Base-by-base conservation (phyloP, 2,888 invertebrate genomes). In the Argyresthia goedartella region DNA sequence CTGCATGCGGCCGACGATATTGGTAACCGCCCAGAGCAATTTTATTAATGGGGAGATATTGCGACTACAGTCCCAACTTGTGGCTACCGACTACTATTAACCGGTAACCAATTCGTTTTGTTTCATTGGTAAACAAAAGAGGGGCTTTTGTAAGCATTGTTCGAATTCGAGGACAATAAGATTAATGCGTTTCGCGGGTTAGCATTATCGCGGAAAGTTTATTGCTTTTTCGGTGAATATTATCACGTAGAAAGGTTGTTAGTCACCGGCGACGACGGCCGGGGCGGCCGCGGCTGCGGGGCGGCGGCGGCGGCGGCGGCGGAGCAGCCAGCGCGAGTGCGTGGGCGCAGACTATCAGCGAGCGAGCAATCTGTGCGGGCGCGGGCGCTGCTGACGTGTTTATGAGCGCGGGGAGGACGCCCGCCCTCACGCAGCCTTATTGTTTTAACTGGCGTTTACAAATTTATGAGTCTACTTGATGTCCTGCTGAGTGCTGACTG, bases 381-480 rank as follows among this genome's bases (percentile, higher is more conserved):
- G 71, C 66, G n/a, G n/a, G n/a, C n/a, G n/a, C n/a, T n/a, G 66
- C 69, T 78, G 84, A 84, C 72, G 80, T 73, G 77, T 84, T 85
- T 84, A 85, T 72, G 81, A 73, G 67, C 64, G 59, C 63, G 65
- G 63, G 65, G 65, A 52, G 63, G 69, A 67, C 67, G 71, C 75
- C 78, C 77, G 78, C 81, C 81, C 73, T 76, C 78, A 60, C 66
- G 64, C 72, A 64, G 71, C 71, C 75, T 76, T 78, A 81, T 82
- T 84, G 81, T 84, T 76, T 76, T 76, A 80, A 78, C 78, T 73
- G 73, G 67, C 72, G 66, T 66, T 60, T 58, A 63, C 67, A 66
- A 73, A 76, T 81, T 81, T 79, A 79, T 72, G 76, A 76, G 67
- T 66, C 63, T 64, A 66, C 45, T 50, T 63, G 64, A 63, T 67